Conservation (phyloP, 2,113 vertebrate species). For the Mixornis gularis region DNA sequence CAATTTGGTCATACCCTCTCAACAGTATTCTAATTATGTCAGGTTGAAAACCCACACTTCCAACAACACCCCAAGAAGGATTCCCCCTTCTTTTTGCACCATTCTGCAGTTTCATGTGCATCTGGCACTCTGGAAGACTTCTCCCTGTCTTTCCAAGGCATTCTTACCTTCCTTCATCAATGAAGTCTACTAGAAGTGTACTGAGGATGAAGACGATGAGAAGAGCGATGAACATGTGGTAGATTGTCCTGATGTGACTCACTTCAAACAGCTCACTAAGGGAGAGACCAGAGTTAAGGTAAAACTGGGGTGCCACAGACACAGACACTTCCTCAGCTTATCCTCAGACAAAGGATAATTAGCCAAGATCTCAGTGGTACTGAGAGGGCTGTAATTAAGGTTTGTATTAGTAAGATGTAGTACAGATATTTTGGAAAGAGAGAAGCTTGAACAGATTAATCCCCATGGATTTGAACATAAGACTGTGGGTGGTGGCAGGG, state of each 20-base stretch:
- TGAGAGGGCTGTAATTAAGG: neutral
- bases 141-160: neutral
- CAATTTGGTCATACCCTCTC: neutral
- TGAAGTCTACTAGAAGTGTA: conserved; percentile 89
- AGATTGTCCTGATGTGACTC: conserved; percentile 95
- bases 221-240: conserved; percentile 97
- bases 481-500: neutral
- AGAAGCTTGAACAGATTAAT: neutral
- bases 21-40: neutral
- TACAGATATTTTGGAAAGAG: neutral
- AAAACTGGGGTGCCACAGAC: neutral
- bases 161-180: conserved; percentile 93
- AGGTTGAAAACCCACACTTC: neutral
- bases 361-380: neutral
- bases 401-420: neutral
- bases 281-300: neutral
- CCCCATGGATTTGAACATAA: neutral
- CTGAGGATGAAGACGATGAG: conserved; percentile 95
- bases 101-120: neutral
- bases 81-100: neutral
- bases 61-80: neutral
- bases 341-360: neutral
- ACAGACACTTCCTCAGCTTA: neutral
- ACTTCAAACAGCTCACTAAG: conserved; percentile 93
- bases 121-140: neutral